Conservation (phyloP, 2,113 vertebrate genomes). For the Abramis brama region DNA sequence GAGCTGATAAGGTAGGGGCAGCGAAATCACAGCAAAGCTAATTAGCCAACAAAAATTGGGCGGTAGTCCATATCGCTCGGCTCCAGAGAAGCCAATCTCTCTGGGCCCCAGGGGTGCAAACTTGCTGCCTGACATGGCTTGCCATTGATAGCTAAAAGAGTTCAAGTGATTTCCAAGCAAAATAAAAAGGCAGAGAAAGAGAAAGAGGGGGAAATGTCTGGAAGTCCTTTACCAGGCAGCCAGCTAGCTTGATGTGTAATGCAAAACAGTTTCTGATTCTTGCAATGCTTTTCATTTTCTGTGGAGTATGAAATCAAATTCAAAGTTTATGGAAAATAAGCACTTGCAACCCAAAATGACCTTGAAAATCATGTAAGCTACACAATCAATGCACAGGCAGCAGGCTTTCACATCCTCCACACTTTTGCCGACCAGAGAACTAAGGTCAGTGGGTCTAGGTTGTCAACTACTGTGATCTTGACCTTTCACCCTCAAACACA, state of each 20-base stretch:
- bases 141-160: conserved; percentile 62
- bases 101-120: conserved; percentile 60
- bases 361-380: conserved; percentile 9
- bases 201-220: neutral
- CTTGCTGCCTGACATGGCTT: conserved; percentile 52
- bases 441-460: neutral
- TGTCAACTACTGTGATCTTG: neutral
- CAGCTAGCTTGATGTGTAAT: conserved; percentile 36
- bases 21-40: conserved; percentile 73
- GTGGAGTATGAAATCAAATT: neutral
- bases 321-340: neutral
- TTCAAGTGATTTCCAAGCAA: conserved; percentile 66
- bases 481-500: neutral
- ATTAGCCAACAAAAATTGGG: conserved; percentile 80
- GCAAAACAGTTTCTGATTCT: neutral
- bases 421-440: neutral
- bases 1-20: conserved; percentile 71
- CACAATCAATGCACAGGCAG: neutral
- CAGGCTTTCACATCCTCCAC: neutral
- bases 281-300: neutral
- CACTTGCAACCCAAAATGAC: neutral
- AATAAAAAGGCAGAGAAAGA: conserved; percentile 51
- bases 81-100: conserved; percentile 71
- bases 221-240: conserved; percentile 4
- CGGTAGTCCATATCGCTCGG: conserved; percentile 72